phyloP scores from a whole-genome alignment of 2,113 vertebrate species.

The Noctilio leporinus region DNA sequence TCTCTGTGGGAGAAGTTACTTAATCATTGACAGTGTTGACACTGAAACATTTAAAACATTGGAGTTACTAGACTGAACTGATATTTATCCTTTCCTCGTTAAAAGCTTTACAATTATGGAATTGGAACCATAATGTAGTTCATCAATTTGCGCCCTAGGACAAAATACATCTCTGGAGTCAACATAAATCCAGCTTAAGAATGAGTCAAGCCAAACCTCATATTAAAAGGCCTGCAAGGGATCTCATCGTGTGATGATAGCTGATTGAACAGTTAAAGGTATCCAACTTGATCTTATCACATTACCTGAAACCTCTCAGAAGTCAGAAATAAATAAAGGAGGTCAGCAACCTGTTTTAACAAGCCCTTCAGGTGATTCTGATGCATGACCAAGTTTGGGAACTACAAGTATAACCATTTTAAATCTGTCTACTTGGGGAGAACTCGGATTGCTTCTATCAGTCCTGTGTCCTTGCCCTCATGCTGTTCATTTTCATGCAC shows the following conservation, averaged over 20 bases:
- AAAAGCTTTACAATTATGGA: neutral
- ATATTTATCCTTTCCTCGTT: neutral
- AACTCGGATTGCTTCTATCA: neutral
- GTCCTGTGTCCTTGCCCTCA: neutral
- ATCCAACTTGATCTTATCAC: neutral
- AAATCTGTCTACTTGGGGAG: neutral
- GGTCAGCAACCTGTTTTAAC: neutral
- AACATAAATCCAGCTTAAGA: neutral
- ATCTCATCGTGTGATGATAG: neutral
- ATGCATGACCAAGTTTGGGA: neutral
- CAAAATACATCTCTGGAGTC: neutral
- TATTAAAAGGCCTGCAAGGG: neutral
- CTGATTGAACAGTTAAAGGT: neutral
- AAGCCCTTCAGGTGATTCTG: neutral
- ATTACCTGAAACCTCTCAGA: neutral
- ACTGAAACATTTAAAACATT: neutral
- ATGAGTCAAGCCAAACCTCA: neutral
- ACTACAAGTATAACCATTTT: neutral
- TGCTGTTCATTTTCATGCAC: neutral
- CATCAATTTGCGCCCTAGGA: neutral
- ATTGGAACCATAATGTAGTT: neutral
- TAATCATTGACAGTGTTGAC: neutral
- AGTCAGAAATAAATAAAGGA: neutral
- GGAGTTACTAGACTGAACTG: neutral
- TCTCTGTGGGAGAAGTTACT: neutral